Percentiles rank a stretch among this genome's conserved stretches.
Evolutionary conservation across 2,797 vertebrate genomes (phyloP).

Genomic region (Danio tinwini): DNA sequence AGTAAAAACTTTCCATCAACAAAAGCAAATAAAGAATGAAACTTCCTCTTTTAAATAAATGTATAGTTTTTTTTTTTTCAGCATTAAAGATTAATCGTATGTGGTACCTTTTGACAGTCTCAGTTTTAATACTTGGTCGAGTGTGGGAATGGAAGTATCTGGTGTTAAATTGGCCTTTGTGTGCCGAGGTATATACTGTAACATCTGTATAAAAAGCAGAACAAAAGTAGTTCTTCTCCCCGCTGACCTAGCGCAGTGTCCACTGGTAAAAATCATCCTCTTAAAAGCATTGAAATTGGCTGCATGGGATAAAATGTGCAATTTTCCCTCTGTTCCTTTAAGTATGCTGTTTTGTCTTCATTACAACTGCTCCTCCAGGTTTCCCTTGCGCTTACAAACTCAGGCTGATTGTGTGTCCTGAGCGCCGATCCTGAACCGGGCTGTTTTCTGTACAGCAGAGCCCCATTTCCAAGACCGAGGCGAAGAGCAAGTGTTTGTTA

Average conservation of each 20-base stretch:
- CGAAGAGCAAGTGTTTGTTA: conserved; percentile 83
- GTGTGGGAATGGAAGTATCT: not conserved
- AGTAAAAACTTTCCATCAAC: no score
- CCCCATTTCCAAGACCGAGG: conserved; percentile 73
- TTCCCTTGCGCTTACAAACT: conserved; percentile 69
- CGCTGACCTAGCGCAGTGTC: conserved; percentile 16
- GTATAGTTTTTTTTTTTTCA: no score
- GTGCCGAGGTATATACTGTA: not conserved
- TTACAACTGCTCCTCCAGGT: conserved; percentile 70
- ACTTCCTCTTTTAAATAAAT: not conserved
- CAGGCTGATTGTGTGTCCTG: conserved; percentile 70
- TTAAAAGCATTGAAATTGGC: conserved; percentile 45
- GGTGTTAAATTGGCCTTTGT: not conserved
- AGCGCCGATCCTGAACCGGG: conserved; percentile 70
- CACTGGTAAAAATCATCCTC: conserved; percentile 33
- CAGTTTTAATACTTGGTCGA: not conserved
- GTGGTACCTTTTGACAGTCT: not conserved
- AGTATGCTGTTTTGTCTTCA: conserved; percentile 62
- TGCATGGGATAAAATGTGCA: conserved; percentile 37
- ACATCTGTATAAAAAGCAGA: conserved; percentile 13
- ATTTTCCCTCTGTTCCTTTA: conserved; percentile 27
- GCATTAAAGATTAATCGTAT: not conserved
- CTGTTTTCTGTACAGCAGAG: conserved; percentile 70
- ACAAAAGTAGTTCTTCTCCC: not conserved
- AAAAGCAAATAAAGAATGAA: not conserved